Evolutionary conservation across 2,888 invertebrate species (phyloP), one percentile per base, ranked within the genome.

Genomic region (Labia minor): DNA sequence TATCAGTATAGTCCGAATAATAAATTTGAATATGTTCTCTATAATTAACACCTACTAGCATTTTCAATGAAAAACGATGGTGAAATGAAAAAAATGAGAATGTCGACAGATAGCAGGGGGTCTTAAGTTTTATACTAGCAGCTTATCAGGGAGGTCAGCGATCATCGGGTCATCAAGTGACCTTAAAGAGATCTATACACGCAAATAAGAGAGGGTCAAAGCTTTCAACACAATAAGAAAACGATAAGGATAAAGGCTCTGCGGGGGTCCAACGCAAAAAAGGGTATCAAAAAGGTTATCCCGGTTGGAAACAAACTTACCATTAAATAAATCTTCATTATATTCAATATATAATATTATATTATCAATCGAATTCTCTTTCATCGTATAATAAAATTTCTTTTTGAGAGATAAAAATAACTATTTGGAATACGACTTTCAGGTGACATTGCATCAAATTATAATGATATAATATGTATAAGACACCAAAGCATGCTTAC

Each of bases 1-100:
- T 85, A 83, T 86, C 85, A 73, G 85, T 85, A 74, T 85, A 85
- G 77, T 85, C 85, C 66, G 85, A 85, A 76, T 85, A 85, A 77
- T 85, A 85, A 74, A 85, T 85, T 49, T 49, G 49, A 49, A 49
- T 49, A 14, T 14, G 4, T 49, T 49, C 49, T 49, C 49, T 49
- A 49, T 10, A 16, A 3, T 14, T 14, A 49, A 49, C 6, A 16
- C 49, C 49, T 49, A 49, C 49, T 49, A 49, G 49, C 49, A 49
- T 49, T 49, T 49, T 49, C 49, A 49, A 49, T 16, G n/a, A 49
- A 14, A 49, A n/a, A n/a, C 14, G 14, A 49, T 26, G 14, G 16
- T 49, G 49, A 49, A 49, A 49, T 49, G 49, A 49, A 49, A 49
- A 26, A 49, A 49, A 49, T 49, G 49, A n/a, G 49, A 49, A 49